A percentile compares a stretch with the other conserved stretches of the same genome.
Conservation (phyloP, 2,888 invertebrate species). For the Trichopoda pennipes region DNA sequence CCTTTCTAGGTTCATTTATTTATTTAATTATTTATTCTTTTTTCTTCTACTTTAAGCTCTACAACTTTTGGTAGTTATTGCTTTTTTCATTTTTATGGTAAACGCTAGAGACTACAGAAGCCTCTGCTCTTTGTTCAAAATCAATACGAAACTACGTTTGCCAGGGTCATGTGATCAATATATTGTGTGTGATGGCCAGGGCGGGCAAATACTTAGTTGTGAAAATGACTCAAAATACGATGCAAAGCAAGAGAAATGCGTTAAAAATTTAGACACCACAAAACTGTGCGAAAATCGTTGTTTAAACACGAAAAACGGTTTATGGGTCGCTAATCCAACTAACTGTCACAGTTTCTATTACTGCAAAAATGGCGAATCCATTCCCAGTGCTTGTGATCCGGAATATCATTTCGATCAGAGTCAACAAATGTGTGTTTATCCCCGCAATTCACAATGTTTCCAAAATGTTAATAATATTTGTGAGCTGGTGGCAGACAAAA, state of each 20-base stretch:
- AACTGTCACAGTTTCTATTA: constrained; percentile 74
- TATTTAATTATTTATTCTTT: neutral
- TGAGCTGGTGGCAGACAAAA: constrained; percentile 71
- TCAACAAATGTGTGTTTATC: constrained; percentile 72
- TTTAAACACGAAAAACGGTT: constrained; percentile 54
- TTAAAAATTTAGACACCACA: constrained; percentile 39
- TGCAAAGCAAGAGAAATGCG: constrained; percentile 71
- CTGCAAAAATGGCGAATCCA: constrained; percentile 70
- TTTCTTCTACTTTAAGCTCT: constrained; percentile 24
- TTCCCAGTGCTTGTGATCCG: constrained; percentile 68
- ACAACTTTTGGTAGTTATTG: neutral
- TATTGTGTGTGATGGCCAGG: constrained; percentile 71
- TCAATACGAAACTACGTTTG: constrained; percentile 72
- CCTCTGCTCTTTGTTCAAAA: constrained; percentile 73
- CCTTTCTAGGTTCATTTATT: no score
- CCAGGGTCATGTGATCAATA: constrained; percentile 76
- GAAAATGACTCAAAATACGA: constrained; percentile 68
- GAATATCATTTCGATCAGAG: constrained; percentile 73
- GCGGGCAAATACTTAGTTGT: constrained; percentile 69
- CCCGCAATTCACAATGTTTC: constrained; percentile 71
- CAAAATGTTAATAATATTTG: constrained; percentile 74
- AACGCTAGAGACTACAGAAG: constrained; percentile 40
- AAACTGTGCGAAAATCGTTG: constrained; percentile 75
- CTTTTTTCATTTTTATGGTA: neutral
- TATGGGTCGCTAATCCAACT: constrained; percentile 73